Percentiles rank a stretch among this genome's conserved stretches.
Evolutionary conservation across 2,113 vertebrate genomes (phyloP).

Genomic region (Plotosus lineatus): DNA sequence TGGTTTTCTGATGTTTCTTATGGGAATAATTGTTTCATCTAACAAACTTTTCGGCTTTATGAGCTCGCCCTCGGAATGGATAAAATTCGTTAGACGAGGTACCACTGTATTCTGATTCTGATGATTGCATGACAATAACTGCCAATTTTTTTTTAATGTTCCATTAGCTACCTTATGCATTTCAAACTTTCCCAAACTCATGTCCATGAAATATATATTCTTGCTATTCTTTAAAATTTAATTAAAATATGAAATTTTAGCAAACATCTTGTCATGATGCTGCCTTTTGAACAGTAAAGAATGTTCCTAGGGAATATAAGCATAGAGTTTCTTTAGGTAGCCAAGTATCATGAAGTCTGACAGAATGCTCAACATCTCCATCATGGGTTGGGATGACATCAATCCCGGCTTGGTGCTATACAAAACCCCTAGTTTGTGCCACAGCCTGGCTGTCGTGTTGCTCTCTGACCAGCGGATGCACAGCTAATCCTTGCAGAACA

Average conservation of each 20-base stretch:
- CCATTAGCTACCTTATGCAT: not conserved
- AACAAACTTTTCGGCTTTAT: no score
- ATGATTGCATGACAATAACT: not conserved
- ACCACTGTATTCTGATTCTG: no score
- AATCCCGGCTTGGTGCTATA: not conserved
- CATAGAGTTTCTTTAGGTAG: not conserved
- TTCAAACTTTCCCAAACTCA: not conserved
- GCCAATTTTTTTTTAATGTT: not conserved
- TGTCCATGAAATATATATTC: not conserved
- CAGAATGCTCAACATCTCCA: not conserved
- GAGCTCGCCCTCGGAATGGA: no score
- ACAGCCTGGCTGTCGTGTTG: not conserved
- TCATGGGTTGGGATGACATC: not conserved
- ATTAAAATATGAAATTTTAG: not conserved
- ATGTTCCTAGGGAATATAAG: not conserved
- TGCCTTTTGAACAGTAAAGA: not conserved
- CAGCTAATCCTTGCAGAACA: slow-evolving; percentile 12
- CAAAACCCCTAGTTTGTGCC: slow-evolving; percentile 16
- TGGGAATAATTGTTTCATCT: no score
- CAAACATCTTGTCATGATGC: not conserved
- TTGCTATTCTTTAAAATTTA: not conserved
- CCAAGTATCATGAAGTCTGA: not conserved
- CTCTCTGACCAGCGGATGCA: slow-evolving; percentile 23
- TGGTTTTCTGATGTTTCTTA: no score
- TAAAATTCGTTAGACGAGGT: no score